Evolutionary conservation across 2,888 invertebrate species (phyloP).

Genomic region (Elmis aenea): DNA sequence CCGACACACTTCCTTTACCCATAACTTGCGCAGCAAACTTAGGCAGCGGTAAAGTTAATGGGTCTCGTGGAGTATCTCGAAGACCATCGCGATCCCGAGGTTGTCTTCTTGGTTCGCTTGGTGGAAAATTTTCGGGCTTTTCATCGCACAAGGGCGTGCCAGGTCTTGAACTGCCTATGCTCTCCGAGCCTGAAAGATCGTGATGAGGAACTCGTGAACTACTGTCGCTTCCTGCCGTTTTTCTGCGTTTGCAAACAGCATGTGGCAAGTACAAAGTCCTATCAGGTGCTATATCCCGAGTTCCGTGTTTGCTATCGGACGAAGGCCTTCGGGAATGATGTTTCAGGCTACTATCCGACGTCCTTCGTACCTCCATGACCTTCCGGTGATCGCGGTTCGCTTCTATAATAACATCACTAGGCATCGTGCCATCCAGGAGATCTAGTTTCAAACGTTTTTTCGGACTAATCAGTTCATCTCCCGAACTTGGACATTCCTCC

Average conservation of each 20-base stretch:
- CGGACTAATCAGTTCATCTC: slow-evolving; percentile 61
- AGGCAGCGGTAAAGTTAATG: slow-evolving; percentile 80
- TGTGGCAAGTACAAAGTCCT: slow-evolving; percentile 41
- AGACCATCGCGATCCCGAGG: slow-evolving; percentile 54
- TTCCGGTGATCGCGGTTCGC: slow-evolving; percentile 45
- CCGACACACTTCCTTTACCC: slow-evolving; percentile 43
- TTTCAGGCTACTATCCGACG: slow-evolving; percentile 48
- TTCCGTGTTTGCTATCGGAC: slow-evolving; percentile 46
- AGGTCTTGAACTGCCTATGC: slow-evolving; percentile 69
- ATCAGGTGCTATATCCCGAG: slow-evolving; percentile 26
- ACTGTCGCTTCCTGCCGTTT: slow-evolving; percentile 46
- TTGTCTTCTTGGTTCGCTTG: slow-evolving; percentile 67
- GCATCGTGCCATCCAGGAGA: slow-evolving; percentile 38
- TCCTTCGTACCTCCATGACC: slow-evolving; percentile 51
- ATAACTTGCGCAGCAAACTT: slow-evolving; percentile 66
- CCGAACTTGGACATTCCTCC: slow-evolving; percentile 66
- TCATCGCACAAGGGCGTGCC: slow-evolving; percentile 84
- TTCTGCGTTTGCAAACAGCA: slow-evolving; percentile 52
- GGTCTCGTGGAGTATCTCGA: too few relatives aligned
- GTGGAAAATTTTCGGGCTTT: slow-evolving; percentile 66
- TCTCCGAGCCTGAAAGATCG: slow-evolving; percentile 56
- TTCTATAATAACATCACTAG: slow-evolving; percentile 44
- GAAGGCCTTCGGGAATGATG: slow-evolving; percentile 50
- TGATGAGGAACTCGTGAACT: slow-evolving; percentile 46
- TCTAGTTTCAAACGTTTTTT: slow-evolving; percentile 64